Conservation (phyloP, 2,113 vertebrate genomes). For the Aldabrachelys gigantea region DNA sequence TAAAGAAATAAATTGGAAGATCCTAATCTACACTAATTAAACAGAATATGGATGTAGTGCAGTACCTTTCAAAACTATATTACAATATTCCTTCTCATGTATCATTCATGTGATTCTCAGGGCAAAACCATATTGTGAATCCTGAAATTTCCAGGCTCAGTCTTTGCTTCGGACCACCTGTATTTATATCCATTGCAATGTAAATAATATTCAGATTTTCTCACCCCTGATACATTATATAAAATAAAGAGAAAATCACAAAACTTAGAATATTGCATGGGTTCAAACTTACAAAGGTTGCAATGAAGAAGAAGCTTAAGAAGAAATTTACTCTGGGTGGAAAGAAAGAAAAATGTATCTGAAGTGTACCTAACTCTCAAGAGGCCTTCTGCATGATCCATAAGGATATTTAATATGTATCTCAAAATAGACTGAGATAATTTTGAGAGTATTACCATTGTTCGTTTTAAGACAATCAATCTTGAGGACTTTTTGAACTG, state of each 20-base stretch:
- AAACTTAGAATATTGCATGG: background rate
- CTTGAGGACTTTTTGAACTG: background rate
- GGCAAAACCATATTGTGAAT: background rate
- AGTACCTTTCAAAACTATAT: background rate
- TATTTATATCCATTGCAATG: background rate
- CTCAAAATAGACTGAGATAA: rapidly evolving
- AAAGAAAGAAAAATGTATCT: background rate
- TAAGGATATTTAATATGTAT: background rate
- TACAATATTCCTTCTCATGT: background rate
- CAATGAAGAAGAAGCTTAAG: background rate
- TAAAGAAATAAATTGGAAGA: background rate
- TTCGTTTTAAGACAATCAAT: background rate
- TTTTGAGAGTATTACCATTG: background rate
- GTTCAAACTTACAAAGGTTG: background rate
- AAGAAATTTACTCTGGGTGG: background rate
- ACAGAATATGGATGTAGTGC: background rate
- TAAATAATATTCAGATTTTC: background rate
- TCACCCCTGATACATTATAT: background rate
- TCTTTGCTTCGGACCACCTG: rapidly evolving
- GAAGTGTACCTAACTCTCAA: background rate
- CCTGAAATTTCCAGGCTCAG: background rate
- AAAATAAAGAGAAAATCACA: background rate
- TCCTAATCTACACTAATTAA: background rate
- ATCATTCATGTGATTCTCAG: background rate
- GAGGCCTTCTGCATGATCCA: background rate